phyloP scores from a whole-genome alignment of 2,888 invertebrate genomes.

The Scelioninae gen. 2 region DNA sequence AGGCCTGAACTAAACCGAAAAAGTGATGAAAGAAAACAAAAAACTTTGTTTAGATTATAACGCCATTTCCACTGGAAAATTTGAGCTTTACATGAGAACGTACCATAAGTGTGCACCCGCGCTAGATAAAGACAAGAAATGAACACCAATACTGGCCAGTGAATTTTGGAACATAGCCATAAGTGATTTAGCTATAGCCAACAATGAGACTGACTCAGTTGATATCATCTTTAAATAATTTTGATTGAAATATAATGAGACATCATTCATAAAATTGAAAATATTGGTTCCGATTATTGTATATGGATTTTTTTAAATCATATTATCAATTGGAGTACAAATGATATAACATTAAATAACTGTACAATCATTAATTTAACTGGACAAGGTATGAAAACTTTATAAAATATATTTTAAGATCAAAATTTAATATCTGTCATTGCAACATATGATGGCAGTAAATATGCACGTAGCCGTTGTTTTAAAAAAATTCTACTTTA shows the following conservation, averaged over 20 bases:
- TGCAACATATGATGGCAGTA: slow-evolving; percentile 10
- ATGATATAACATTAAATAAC: slow-evolving; percentile 8
- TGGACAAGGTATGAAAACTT: slow-evolving; percentile 18
- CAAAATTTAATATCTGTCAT: slow-evolving; percentile 9
- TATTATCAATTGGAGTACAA: not conserved
- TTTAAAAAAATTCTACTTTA: too few relatives aligned
- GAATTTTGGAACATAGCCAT: slow-evolving; percentile 21
- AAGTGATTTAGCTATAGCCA: slow-evolving; percentile 12
- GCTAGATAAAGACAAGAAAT: too few relatives aligned
- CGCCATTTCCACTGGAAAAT: too few relatives aligned
- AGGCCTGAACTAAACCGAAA: too few relatives aligned
- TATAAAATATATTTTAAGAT: slow-evolving; percentile 2
- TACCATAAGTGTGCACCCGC: too few relatives aligned
- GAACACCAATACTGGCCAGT: too few relatives aligned
- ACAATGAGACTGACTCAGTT: slow-evolving; percentile 37
- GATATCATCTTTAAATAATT: slow-evolving; percentile 47
- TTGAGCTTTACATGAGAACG: too few relatives aligned
- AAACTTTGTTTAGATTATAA: too few relatives aligned
- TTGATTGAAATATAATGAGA: slow-evolving; percentile 40
- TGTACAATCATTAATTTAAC: slow-evolving; percentile 1
- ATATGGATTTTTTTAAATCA: slow-evolving; percentile 13
- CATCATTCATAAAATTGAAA: slow-evolving; percentile 14
- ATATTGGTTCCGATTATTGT: not conserved
- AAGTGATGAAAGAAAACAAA: too few relatives aligned
- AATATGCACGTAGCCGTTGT: not conserved